phyloP scores from a whole-genome alignment of 2,113 vertebrate species.

The Gnathonemus longibarbis region DNA sequence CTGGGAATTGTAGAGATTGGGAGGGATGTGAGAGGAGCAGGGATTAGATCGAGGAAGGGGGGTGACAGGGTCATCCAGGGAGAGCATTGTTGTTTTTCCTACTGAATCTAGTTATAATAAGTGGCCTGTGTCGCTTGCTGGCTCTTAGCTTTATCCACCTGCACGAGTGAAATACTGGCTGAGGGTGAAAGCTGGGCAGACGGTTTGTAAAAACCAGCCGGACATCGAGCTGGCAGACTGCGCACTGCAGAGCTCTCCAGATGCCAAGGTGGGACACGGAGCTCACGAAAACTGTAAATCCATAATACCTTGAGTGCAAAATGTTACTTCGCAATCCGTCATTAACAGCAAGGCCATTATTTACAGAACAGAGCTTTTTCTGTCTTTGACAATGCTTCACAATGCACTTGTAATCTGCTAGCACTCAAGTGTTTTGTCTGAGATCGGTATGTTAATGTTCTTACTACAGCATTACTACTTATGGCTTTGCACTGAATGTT shows the following conservation, averaged over 20 bases:
- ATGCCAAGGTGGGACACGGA: slow-evolving; percentile 5
- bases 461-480: background rate
- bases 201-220: slow-evolving; percentile 29
- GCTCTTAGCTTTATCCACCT: slow-evolving; percentile 34
- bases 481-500: background rate
- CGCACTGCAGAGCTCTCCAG: slow-evolving; percentile 13
- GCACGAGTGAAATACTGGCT: slow-evolving; percentile 32
- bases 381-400: background rate
- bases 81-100: background rate
- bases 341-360: background rate
- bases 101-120: background rate
- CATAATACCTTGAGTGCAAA: background rate
- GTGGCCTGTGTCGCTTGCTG: background rate
- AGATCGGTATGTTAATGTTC: background rate
- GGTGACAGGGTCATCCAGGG: background rate
- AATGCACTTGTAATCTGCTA: background rate
- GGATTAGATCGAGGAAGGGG: background rate
- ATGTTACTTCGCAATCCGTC: background rate
- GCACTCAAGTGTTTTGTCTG: background rate
- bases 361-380: background rate
- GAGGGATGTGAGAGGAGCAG: background rate
- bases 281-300: background rate
- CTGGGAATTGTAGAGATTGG: background rate
- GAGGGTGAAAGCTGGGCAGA: slow-evolving; percentile 25
- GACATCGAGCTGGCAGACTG: slow-evolving; percentile 27